A percentile compares a stretch with the other conserved stretches of the same genome.
Conservation (phyloP, 2,113 vertebrate genomes). For the Lamprotornis superbus region DNA sequence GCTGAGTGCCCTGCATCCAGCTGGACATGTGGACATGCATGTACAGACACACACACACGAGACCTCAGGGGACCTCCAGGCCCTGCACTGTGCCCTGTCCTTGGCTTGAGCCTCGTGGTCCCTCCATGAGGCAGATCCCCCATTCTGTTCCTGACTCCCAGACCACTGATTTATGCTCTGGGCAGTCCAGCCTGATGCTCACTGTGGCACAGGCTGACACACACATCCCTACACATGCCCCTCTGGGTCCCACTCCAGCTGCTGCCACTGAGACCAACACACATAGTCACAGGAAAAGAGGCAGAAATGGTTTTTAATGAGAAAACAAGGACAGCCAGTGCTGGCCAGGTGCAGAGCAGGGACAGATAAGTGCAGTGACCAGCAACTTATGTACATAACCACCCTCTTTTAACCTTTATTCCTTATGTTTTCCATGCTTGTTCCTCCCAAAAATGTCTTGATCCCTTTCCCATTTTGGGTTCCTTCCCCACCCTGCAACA, state of each 20-base stretch:
- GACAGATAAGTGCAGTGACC: rapidly evolving
- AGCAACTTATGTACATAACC: neutral
- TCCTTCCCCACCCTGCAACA: neutral
- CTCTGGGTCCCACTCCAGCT: neutral
- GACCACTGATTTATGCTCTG: rapidly evolving
- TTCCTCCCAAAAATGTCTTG: neutral
- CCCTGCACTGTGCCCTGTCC: too few species aligned
- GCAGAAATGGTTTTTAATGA: neutral
- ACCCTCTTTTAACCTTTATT: neutral
- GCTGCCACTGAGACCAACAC: neutral
- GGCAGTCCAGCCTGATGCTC: neutral
- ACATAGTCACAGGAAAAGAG: neutral
- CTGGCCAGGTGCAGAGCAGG: neutral
- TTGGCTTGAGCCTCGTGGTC: neutral
- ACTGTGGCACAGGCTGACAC: neutral
- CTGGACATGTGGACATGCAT: rapidly evolving
- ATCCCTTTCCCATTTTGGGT: neutral
- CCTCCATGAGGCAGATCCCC: neutral
- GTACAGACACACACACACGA: neutral
- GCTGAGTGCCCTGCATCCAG: neutral
- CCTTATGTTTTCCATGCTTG: neutral
- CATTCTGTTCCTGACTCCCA: neutral
- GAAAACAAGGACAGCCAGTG: neutral
- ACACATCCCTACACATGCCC: rapidly evolving
- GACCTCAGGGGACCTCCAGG: neutral